Evolutionary conservation across 2,113 vertebrate genomes (phyloP), one percentile per base, ranked within the genome.

Genomic region (Felis catus): DNA sequence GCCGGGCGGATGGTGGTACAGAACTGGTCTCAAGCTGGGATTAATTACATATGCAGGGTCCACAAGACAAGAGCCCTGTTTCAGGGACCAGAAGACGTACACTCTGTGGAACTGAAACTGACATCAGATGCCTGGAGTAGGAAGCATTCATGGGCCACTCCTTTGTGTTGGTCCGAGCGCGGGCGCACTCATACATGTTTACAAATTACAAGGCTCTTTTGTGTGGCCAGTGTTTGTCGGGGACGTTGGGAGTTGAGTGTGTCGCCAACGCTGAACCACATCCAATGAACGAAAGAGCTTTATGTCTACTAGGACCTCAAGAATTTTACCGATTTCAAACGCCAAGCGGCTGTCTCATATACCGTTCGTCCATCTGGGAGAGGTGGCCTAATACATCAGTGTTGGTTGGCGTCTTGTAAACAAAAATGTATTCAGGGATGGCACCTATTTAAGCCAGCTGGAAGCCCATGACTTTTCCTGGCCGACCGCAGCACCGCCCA

Each of bases 11-110:
- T 21, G 76, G 51, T 31, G 70, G 65, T 48, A 8, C 51, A 13
- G 11, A 55, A 80, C 39, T 88, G 71, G 58, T 91, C 86, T 66
- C 89, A 93, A 85, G 93, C 89, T 94, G 85, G 80, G 93, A 68
- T 31, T 89, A 53, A 89, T 97, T 82, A 93, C 87, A 65, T 53
- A 68, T 29, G 93, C 82, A 66, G 55, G 78, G 78, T 53, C 95
- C 71, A 27, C 18, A 6, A 73, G 81, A 74, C 81, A 76, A 76
- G 61, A 88, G 78, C 48, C 68, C 65, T 21, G 1, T 84, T 81
- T 78, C 25, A 21, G 29, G 95, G 55, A 51, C 68, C 0, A 0
- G 53, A 41, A 53, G 23, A 53, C 45, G 21, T 0, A 18, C 7
- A 41, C 74, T 70, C 23, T 33, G 7, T 5, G 23, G 79, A 58